These are phyloP conservation scores for Himalopsyche tibetana DNA, from an alignment of 2,888 invertebrate genomes.

Conservation along the genomic window DNA sequence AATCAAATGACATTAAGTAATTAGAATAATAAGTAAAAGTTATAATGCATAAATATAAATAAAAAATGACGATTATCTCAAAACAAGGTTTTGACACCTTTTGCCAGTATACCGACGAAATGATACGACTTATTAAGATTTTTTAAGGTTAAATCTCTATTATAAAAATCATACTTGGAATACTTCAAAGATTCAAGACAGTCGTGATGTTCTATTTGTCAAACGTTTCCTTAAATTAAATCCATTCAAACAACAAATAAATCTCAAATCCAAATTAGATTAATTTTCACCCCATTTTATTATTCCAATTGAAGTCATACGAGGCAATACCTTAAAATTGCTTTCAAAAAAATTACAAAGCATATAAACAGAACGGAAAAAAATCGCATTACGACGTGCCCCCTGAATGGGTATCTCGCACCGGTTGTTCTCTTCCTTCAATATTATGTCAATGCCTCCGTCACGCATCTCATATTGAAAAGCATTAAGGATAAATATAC, in stretches of 20 bases:
- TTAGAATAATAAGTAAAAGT: too few species aligned
- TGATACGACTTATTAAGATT: too few species aligned
- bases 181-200: too few species aligned
- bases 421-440: conserved; percentile 39
- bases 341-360: conserved; percentile 40
- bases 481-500: conserved; percentile 62
- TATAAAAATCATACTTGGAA: too few species aligned
- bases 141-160: too few species aligned
- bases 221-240: not conserved
- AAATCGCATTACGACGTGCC: conserved; percentile 40
- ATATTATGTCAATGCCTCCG: conserved; percentile 45
- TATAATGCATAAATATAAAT: too few species aligned
- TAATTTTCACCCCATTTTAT: conserved; percentile 16
- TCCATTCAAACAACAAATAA: not conserved
- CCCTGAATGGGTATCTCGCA: conserved; percentile 49
- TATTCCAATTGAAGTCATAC: conserved; percentile 4
- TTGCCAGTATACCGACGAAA: too few species aligned
- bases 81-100: too few species aligned
- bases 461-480: conserved; percentile 55
- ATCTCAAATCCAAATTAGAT: conserved; percentile 8
- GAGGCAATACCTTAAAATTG: conserved; percentile 33
- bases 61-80: too few species aligned
- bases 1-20: too few species aligned
- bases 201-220: not conserved
- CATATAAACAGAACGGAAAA: not conserved